Evolutionary conservation across 2,888 invertebrate genomes (phyloP).

Genomic region (Ochropleura leucogaster): DNA sequence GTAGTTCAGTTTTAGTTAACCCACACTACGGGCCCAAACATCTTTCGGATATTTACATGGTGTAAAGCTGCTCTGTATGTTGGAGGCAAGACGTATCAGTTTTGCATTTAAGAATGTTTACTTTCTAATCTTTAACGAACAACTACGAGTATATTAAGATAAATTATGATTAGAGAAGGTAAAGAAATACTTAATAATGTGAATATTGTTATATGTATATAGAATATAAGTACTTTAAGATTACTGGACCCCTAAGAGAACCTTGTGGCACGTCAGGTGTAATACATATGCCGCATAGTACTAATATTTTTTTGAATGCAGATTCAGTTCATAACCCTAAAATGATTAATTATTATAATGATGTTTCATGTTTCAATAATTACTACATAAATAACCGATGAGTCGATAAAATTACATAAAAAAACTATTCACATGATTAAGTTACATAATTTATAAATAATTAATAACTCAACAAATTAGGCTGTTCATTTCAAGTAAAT

Average conservation of each 20-base stretch:
- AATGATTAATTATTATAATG: not conserved
- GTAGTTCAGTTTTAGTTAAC: not conserved
- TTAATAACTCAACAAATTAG: constrained; percentile 14
- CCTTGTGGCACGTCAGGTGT: not conserved
- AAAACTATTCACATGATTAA: constrained; percentile 4
- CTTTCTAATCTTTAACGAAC: not conserved
- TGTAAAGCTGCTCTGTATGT: not conserved
- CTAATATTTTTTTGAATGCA: not conserved
- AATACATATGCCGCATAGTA: not conserved
- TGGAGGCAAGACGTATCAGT: no score
- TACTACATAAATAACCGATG: not conserved
- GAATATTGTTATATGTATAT: not conserved
- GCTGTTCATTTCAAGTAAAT: constrained; percentile 30
- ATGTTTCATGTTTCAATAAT: not conserved
- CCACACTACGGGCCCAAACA: not conserved
- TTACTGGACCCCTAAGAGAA: not conserved
- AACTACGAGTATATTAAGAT: no score
- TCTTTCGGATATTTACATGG: not conserved
- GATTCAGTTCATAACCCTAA: not conserved
- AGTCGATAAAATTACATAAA: not conserved
- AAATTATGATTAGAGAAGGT: not conserved
- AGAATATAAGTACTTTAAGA: not conserved
- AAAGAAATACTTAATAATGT: not conserved
- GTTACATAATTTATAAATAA: not conserved
- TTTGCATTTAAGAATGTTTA: not conserved